Percentiles rank a stretch among this genome's conserved stretches.
phyloP scores from a whole-genome alignment of 2,113 vertebrate species.

The Dicrurus megarhynchus region DNA sequence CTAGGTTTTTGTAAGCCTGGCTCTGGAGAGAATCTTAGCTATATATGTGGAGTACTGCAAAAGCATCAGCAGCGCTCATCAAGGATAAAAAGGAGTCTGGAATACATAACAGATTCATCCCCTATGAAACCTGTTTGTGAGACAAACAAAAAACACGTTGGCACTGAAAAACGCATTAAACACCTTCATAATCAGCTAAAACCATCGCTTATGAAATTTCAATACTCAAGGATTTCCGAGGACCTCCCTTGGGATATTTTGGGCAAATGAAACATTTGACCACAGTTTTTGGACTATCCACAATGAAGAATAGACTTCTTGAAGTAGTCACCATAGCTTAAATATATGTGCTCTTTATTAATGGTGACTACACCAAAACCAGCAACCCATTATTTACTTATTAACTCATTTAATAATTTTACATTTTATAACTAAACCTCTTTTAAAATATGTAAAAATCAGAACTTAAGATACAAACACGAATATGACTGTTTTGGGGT shows the following conservation, averaged over 20 bases:
- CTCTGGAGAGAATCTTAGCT: neutral
- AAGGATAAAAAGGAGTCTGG: neutral
- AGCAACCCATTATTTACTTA: neutral
- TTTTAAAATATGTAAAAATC: neutral
- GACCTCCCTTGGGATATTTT: neutral
- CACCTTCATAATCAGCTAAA: neutral
- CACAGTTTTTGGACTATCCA: neutral
- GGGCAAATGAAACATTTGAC: neutral
- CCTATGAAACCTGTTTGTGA: neutral
- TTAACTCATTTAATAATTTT: neutral
- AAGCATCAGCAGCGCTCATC: neutral
- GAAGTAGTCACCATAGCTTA: neutral
- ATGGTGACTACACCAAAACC: neutral
- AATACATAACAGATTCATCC: neutral
- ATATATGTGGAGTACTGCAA: neutral
- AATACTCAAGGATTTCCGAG: neutral
- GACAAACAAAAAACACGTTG: neutral
- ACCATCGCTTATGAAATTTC: neutral
- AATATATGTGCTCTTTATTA: neutral
- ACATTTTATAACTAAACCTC: neutral
- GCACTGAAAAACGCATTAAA: neutral
- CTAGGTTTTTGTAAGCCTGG: neutral
- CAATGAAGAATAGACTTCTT: neutral
- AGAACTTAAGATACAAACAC: neutral
- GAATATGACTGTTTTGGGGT: accelerated